Conservation (phyloP, 2,113 vertebrate species). For the Dascyllus trimaculatus region DNA sequence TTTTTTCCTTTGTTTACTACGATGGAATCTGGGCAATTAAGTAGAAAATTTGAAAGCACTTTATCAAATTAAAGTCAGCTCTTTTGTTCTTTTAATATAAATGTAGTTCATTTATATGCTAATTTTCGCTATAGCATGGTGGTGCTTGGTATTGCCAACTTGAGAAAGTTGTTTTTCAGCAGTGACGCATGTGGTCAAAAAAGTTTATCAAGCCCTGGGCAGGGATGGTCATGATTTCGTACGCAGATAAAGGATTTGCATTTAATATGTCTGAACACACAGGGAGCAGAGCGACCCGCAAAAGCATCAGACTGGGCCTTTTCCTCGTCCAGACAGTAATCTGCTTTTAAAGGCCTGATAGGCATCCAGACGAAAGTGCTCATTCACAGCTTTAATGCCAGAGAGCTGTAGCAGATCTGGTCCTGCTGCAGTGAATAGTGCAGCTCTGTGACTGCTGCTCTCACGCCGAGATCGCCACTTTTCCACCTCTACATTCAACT, state of each 20-base stretch:
- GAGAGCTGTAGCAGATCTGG: slow-evolving; percentile 25
- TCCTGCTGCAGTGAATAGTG: slow-evolving; percentile 33
- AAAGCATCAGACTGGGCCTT: slow-evolving; percentile 7
- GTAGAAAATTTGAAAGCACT: background rate
- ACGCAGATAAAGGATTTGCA: slow-evolving; percentile 10
- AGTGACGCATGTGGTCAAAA: background rate
- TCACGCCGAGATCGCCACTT: slow-evolving; percentile 33
- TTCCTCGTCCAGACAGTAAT: slow-evolving; percentile 1
- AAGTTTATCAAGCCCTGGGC: background rate
- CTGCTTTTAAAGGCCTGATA: slow-evolving; percentile 30
- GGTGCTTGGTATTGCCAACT: slow-evolving; percentile 6
- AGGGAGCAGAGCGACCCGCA: background rate
- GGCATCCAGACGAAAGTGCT: slow-evolving; percentile 20
- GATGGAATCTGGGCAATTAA: slow-evolving; percentile 18
- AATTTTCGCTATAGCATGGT: background rate
- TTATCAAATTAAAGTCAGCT: slow-evolving; percentile 29
- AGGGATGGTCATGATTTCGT: background rate
- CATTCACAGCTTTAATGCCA: slow-evolving; percentile 31
- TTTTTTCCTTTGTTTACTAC: background rate
- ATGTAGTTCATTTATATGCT: slow-evolving; percentile 34
- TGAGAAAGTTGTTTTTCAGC: slow-evolving; percentile 1
- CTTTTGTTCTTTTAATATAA: background rate
- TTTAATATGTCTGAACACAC: background rate
- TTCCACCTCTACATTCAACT: slow-evolving; percentile 53
- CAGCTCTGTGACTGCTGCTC: slow-evolving; percentile 41